These are phyloP conservation scores for Hippopotamus amphibius DNA, from an alignment of 2,113 vertebrate species.

Conservation along the genomic window DNA sequence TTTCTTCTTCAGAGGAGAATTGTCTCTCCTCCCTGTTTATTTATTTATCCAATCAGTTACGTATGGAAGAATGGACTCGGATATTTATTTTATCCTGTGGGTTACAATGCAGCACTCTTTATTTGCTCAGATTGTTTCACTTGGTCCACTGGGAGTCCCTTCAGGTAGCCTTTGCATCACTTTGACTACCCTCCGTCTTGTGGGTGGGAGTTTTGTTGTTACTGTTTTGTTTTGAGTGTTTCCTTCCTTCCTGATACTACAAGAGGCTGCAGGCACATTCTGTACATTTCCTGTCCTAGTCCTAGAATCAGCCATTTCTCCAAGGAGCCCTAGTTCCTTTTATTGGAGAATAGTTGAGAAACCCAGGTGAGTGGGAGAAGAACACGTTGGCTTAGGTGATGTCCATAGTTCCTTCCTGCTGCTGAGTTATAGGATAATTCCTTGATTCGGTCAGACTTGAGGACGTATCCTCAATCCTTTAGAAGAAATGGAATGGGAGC, in stretches of 20 bases:
- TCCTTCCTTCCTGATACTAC: background rate
- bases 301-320: background rate
- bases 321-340: background rate
- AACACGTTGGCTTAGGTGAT: background rate
- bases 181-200: fast-evolving
- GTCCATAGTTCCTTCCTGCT: background rate
- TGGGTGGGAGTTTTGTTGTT: background rate
- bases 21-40: background rate
- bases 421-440: background rate
- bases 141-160: background rate
- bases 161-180: too few relatives aligned
- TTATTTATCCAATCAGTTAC: background rate
- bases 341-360: background rate
- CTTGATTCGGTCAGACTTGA: background rate
- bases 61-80: background rate
- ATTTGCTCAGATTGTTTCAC: background rate
- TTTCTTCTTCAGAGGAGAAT: background rate
- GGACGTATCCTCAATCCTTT: background rate
- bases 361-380: background rate
- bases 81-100: background rate
- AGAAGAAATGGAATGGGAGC: background rate
- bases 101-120: background rate
- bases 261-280: background rate
- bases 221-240: background rate
- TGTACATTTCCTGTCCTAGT: background rate